phyloP scores from a whole-genome alignment of 2,888 invertebrate species.

The Trichogramma evanescens region DNA sequence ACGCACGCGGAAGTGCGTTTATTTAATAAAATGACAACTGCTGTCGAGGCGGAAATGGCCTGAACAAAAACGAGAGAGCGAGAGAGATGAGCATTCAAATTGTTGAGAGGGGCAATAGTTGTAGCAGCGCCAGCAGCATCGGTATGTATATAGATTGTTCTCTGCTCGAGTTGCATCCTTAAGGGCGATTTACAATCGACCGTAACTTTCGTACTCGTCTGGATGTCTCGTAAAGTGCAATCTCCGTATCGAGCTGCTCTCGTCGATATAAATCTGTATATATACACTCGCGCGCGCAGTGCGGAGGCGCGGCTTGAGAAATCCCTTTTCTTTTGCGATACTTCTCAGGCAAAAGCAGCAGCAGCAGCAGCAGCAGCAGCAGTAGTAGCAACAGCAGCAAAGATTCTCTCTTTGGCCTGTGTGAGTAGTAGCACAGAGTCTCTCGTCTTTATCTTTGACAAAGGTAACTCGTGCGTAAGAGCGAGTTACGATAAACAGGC shows the following conservation, averaged over 20 bases:
- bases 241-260: background rate
- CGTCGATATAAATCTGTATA: background rate
- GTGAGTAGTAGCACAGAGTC: background rate
- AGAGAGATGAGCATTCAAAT: conserved; percentile 5
- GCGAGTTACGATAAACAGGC: no score
- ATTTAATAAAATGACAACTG: no score
- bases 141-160: no score
- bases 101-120: conserved; percentile 1
- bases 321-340: background rate
- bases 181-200: conserved; percentile 22
- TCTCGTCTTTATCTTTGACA: conserved; percentile 5
- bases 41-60: no score
- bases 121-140: no score
- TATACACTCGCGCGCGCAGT: background rate
- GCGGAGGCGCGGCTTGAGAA: conserved; percentile 5
- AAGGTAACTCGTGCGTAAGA: conserved; percentile 2
- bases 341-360: no score
- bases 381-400: no score
- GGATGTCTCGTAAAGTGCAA: conserved; percentile 23
- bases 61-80: background rate
- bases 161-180: conserved; percentile 1
- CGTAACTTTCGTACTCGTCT: conserved; percentile 19
- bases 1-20: no score
- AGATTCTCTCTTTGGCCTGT: background rate
- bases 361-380: no score